Base-by-base conservation (phyloP, 2,797 vertebrate genomes). In the Myoxocephalus aenaeus region DNA sequence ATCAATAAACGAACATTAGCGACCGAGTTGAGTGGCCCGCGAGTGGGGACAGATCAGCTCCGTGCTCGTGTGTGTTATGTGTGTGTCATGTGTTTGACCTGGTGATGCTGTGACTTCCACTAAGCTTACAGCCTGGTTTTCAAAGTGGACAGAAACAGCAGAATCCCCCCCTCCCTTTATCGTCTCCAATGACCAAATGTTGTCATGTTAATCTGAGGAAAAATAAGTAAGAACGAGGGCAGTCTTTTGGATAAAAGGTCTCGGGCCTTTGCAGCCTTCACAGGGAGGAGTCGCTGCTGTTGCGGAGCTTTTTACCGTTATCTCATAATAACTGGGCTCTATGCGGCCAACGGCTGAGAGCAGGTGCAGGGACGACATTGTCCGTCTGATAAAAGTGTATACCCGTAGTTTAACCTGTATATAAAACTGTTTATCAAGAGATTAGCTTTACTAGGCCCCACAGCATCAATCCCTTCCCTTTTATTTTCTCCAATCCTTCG, bases 391-490 rank as follows among this genome's bases (percentile, higher is more conserved):
- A 20, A 15, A 67, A 63, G 32, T 70, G 54, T 65, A 65, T 36
- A 78, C 69, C 75, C 67, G 64, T 61, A 1, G 50, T 79, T 69
- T 56, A 73, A 54, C n/a, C 32, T 34, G 58, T 50, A 46, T 71
- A 77, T 77, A 42, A 83, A 80, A 76, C 62, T 38, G 53, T 65
- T 79, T 73, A 87, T 82, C 27, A 46, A 50, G 46, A 82, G 74
- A 90, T 87, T 86, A 77, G 29, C 64, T 8, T 82, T 40, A 72
- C 73, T 79, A 86, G 90, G 89, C 89, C 91, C 91, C 87, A 54
- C 75, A 70, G 79, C 86, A 83, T 80, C 85, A 85, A 59, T 89
- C 86, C 82, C 84, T 90, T 92, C 80, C 92, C 88, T 89, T 87
- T 87, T 85, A 86, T 91, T 90, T 89, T 86, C 86, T 87, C 84